phyloP scores from a whole-genome alignment of 2,888 invertebrate genomes.

The Drosophila anceps region DNA sequence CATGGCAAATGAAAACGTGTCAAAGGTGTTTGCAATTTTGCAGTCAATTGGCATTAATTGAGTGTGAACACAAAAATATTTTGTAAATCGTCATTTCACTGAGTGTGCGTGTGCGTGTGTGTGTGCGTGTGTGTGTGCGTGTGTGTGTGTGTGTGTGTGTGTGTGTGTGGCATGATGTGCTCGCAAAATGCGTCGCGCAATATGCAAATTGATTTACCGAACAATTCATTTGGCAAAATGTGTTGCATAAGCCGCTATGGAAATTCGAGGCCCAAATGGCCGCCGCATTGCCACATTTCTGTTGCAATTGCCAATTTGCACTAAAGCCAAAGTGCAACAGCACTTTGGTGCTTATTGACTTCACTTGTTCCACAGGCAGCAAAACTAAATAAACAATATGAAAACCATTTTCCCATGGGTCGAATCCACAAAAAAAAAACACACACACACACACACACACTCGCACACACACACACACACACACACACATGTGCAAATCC shows the following conservation, averaged over 20 bases:
- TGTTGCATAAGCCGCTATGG: conserved; percentile 74
- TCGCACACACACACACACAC: too few species aligned
- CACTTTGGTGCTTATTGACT: conserved; percentile 1
- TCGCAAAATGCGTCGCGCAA: conserved; percentile 74
- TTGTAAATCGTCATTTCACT: conserved; percentile 69
- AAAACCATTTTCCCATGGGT: neutral
- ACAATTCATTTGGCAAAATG: conserved; percentile 76
- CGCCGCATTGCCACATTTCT: conserved; percentile 44
- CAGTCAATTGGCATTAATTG: conserved; percentile 81
- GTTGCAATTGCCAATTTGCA: conserved; percentile 37
- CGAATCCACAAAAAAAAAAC: neutral
- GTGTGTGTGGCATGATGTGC: conserved; percentile 28
- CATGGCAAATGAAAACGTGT: conserved; percentile 71
- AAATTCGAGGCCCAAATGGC: conserved; percentile 47
- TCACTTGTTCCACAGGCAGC: neutral
- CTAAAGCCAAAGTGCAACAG: conserved; percentile 25
- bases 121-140: conserved; percentile 13
- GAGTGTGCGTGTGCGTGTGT: too few species aligned
- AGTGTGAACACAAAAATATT: conserved; percentile 81
- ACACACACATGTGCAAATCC: conserved; percentile 2
- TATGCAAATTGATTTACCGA: conserved; percentile 78
- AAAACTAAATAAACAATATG: neutral
- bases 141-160: conserved; percentile 15
- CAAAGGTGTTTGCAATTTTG: conserved; percentile 82
- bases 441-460: too few species aligned